Conservation (phyloP, 2,113 vertebrate genomes). For the Dipodomys ordii region DNA sequence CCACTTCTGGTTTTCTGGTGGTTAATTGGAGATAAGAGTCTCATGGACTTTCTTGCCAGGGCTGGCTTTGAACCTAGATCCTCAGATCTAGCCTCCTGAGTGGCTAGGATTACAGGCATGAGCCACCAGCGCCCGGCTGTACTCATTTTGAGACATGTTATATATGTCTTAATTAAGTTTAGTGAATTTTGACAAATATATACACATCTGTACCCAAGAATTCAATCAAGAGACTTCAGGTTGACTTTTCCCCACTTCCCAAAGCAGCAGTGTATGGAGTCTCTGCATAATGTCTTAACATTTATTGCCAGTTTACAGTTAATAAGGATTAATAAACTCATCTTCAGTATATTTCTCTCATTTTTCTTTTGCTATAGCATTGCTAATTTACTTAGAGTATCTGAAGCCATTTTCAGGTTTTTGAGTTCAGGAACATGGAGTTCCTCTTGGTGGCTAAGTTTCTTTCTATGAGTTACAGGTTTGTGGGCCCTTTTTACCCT, state of each 20-base stretch:
- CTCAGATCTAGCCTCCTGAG: too few relatives aligned
- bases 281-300: constrained; percentile 16
- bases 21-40: too few relatives aligned
- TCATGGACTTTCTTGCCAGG: too few relatives aligned
- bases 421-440: neutral
- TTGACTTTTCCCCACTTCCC: neutral
- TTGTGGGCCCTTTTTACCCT: neutral
- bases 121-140: too few relatives aligned
- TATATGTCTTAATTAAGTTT: neutral
- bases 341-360: constrained; percentile 2
- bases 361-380: neutral
- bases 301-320: constrained; percentile 32
- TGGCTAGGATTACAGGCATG: too few relatives aligned
- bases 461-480: neutral
- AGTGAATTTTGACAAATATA: constrained; percentile 19
- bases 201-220: constrained; percentile 2
- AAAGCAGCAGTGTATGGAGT: neutral
- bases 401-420: neutral
- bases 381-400: neutral
- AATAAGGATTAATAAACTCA: neutral
- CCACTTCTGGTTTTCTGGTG: too few relatives aligned
- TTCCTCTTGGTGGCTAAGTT: neutral
- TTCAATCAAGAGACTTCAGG: neutral
- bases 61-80: too few relatives aligned
- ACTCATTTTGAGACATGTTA: too few relatives aligned